These are phyloP conservation scores for Odontesthes bonariensis DNA, from an alignment of 2,113 vertebrate species.

Conservation along the genomic window DNA sequence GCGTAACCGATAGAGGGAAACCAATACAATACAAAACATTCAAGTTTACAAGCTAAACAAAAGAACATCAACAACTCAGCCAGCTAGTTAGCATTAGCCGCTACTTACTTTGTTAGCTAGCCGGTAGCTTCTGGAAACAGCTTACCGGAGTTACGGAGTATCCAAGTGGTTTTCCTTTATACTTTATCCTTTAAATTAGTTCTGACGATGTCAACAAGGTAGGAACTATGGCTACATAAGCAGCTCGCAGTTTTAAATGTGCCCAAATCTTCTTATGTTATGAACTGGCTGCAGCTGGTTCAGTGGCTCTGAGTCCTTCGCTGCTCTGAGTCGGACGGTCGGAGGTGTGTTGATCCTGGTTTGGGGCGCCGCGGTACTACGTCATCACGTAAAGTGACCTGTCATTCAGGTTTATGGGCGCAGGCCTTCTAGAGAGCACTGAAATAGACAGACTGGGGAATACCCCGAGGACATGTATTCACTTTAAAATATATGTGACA, in stretches of 20 bases:
- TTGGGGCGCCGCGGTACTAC: constrained; percentile 22
- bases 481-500: neutral
- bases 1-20: accelerated
- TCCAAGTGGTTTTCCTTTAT: neutral
- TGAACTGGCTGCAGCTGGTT: constrained; percentile 20
- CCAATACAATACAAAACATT: neutral
- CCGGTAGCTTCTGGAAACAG: constrained; percentile 42
- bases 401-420: constrained; percentile 31
- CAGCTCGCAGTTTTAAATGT: neutral
- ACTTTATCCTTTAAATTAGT: neutral
- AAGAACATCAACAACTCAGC: constrained; percentile 63
- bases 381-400: constrained; percentile 59
- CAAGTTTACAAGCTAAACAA: constrained; percentile 39
- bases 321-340: constrained; percentile 24
- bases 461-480: constrained; percentile 40
- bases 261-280: neutral
- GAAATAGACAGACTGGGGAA: constrained; percentile 69
- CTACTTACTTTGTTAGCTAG: constrained; percentile 51
- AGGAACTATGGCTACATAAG: neutral
- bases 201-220: neutral
- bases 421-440: constrained; percentile 23
- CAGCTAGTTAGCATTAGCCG: constrained; percentile 53
- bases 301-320: constrained; percentile 20
- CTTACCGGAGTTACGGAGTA: constrained; percentile 62
- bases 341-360: constrained; percentile 62